Evolutionary conservation across 2,888 invertebrate species (phyloP).

Genomic region (Protonemura montana): DNA sequence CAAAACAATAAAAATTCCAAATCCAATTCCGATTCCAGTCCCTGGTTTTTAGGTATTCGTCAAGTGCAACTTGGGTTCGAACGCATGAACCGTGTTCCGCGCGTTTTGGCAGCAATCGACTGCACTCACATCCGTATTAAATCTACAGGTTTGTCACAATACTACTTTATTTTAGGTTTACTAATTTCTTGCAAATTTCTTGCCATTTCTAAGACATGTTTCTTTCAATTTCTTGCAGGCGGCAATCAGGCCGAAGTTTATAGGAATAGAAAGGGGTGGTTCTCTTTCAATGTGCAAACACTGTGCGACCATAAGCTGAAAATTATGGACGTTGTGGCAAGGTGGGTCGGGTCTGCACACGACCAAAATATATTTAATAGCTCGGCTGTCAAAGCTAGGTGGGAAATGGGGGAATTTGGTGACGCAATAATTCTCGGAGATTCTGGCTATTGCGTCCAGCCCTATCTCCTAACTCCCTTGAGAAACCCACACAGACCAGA

Average conservation of each 20-base stretch:
- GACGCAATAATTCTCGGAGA: constrained; percentile 46
- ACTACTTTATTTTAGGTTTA: neutral
- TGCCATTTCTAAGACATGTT: no score
- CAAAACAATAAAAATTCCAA: no score
- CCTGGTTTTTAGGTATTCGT: constrained; percentile 19
- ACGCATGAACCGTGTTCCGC: constrained; percentile 36
- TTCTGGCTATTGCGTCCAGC: constrained; percentile 25
- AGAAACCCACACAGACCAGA: constrained; percentile 31
- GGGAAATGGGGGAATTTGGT: constrained; percentile 43
- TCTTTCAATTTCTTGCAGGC: constrained; percentile 30
- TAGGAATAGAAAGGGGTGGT: constrained; percentile 44
- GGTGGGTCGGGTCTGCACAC: constrained; percentile 44
- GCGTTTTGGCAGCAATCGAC: constrained; percentile 44
- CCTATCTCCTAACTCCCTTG: constrained; percentile 24
- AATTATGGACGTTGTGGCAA: constrained; percentile 42
- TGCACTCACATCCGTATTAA: constrained; percentile 42
- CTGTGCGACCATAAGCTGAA: constrained; percentile 33
- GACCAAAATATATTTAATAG: constrained; percentile 44
- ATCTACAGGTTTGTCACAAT: constrained; percentile 38
- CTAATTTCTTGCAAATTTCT: neutral
- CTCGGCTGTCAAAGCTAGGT: constrained; percentile 27
- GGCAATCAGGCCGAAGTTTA: constrained; percentile 39
- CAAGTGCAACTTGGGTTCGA: constrained; percentile 21
- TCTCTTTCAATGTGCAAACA: constrained; percentile 45
- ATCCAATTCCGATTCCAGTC: no score